These are phyloP conservation scores for Saccopteryx leptura DNA, from an alignment of 2,113 vertebrate genomes.

Conservation along the genomic window DNA sequence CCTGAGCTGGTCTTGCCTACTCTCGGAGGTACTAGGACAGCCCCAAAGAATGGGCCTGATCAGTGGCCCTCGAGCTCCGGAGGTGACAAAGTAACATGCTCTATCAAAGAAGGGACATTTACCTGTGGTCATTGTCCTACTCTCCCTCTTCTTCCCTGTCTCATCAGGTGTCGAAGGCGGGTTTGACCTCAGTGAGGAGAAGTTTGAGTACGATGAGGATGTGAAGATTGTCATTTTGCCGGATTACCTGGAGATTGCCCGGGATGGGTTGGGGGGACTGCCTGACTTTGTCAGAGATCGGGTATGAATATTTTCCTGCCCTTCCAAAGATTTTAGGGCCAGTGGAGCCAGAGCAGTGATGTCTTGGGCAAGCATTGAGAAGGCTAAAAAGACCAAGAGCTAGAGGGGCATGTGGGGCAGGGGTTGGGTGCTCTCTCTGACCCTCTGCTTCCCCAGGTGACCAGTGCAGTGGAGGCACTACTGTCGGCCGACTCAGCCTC, in stretches of 20 bases:
- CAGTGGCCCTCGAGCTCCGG: not conserved
- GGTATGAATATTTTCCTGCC: constrained; percentile 87
- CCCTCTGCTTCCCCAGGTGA: constrained; percentile 89
- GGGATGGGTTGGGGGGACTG: constrained; percentile 93
- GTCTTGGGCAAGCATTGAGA: not conserved
- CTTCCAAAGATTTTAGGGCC: not conserved
- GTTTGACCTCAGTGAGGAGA: constrained; percentile 95
- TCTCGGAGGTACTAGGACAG: not conserved
- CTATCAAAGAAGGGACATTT: not conserved
- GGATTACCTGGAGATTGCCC: constrained; percentile 95
- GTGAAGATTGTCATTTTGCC: constrained; percentile 98
- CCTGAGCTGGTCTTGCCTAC: not conserved
- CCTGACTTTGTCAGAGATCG: constrained; percentile 96
- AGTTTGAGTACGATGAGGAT: constrained; percentile 96
- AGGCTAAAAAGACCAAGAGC: not conserved
- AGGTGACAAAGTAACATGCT: not conserved
- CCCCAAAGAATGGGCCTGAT: not conserved
- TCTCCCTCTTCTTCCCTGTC: not conserved
- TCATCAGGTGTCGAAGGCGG: constrained; percentile 96
- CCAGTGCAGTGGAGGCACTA: constrained; percentile 94
- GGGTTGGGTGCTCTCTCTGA: not conserved
- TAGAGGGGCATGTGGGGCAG: no score
- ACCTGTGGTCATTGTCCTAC: rapidly evolving
- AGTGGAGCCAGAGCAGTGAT: not conserved
- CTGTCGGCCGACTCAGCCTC: constrained; percentile 97